Base-by-base conservation (phyloP, 23 tunicate genomes). In the Ciona savignyi region DNA sequence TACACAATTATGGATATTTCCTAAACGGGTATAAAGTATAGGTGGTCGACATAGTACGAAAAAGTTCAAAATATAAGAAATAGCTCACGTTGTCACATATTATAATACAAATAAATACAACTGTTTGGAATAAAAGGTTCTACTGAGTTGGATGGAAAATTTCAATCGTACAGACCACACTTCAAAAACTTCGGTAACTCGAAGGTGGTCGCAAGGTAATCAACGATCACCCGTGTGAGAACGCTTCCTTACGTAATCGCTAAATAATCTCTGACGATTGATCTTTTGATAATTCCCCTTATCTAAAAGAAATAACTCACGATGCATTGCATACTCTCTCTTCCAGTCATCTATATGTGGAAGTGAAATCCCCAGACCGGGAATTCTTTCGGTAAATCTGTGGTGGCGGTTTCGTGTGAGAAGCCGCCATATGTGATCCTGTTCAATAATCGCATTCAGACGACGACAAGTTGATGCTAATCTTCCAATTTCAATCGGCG, bases 371-470 rank as follows among this genome's bases (percentile, higher is more conserved):
- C 30, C 29, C 35, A 62, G 23, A 33, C 31, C 85, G 33, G 67
- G 68, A 4, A 68, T n/a, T 15, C 61, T 60, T 63, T 62, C 72
- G 72, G 62, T 74, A 86, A 86, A 88, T 24, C 60, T 11, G 2
- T 83, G 83, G 66, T 74, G 82, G 61, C 72, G 87, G 32, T 80
- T 67, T 19, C 80, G 74, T 32, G 66, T 76, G 9, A 88, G 76
- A 72, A 66, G 48, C 56, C 65, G 75, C 97, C 97, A 91, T 33
- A 91, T 63, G 61, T 76, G 82, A 76, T 82, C 61, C 64, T 91
- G 86, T 25, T 71, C 51, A 35, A 91, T 72, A 34, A 91, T 70
- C 4, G 48, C 65, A 34, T 76, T 68, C 27, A 91, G 32, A 0
- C 86, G 69, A 3, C 27, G 35, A 60, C 97, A 91, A 0, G 91